Evolutionary conservation across 2,797 vertebrate genomes (phyloP).

Genomic region (Mallotus villosus): DNA sequence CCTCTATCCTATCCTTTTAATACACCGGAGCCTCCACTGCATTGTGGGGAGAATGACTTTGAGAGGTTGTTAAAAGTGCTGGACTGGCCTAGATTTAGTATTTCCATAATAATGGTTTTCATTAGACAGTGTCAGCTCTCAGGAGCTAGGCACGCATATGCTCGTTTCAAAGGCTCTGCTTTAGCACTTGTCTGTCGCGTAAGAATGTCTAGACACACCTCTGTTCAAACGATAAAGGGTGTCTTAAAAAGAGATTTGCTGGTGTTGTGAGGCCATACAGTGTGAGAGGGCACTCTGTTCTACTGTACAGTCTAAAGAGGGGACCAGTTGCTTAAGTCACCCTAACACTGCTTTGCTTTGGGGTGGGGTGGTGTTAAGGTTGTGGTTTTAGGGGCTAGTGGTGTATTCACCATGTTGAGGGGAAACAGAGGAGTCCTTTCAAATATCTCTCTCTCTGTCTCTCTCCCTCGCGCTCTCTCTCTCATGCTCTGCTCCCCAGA

Average conservation of each 20-base stretch:
- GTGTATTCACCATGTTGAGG: slow-evolving; percentile 51
- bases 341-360: slow-evolving; percentile 48
- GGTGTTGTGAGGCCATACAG: background rate
- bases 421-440: slow-evolving; percentile 66
- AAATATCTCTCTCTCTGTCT: slow-evolving; percentile 30
- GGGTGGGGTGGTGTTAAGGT: slow-evolving; percentile 53
- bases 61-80: slow-evolving; percentile 29
- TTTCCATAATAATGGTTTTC: slow-evolving; percentile 46
- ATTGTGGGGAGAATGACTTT: slow-evolving; percentile 29
- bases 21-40: background rate
- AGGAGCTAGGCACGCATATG: background rate
- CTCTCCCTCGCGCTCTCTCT: background rate
- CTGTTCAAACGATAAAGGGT: background rate
- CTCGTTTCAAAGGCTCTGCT: background rate
- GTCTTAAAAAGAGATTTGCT: background rate
- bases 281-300: background rate
- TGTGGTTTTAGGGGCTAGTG: slow-evolving; percentile 22
- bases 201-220: background rate
- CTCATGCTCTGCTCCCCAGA: background rate
- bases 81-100: slow-evolving; percentile 21
- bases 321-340: background rate
- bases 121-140: slow-evolving; percentile 26
- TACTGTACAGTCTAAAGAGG: slow-evolving; percentile 37
- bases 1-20: background rate
- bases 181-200: background rate